phyloP scores from a whole-genome alignment of 2,888 invertebrate species.

The Clanis bilineata region DNA sequence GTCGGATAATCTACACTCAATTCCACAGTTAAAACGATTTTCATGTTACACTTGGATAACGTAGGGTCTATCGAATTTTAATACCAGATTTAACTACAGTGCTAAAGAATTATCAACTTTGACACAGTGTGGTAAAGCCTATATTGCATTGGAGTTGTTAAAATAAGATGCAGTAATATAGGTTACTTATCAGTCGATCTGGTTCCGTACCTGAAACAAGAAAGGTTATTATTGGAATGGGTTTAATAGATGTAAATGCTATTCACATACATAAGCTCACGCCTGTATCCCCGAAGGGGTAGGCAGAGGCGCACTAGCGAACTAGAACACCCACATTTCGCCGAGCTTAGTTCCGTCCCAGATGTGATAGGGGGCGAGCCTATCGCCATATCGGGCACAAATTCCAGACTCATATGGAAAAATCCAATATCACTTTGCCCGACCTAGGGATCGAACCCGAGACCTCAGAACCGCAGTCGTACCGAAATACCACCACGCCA shows the following conservation, averaged over 20 bases:
- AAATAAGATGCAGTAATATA: conserved; percentile 22
- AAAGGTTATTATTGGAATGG: conserved; percentile 16
- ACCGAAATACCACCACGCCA: no score
- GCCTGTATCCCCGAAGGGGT: no score
- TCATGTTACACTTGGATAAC: conserved; percentile 67
- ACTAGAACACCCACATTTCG: no score
- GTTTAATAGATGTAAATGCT: neutral
- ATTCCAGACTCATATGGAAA: no score
- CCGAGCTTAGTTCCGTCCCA: no score
- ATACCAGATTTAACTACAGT: conserved; percentile 65
- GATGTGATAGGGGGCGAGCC: no score
- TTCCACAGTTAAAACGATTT: conserved; percentile 70
- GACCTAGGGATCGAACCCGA: no score
- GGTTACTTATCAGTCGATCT: conserved; percentile 22
- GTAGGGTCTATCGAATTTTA: conserved; percentile 73
- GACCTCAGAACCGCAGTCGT: no score
- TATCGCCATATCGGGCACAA: no score
- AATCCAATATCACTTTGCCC: no score
- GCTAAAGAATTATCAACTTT: conserved; percentile 20
- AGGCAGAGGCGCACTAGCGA: no score
- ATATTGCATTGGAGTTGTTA: neutral
- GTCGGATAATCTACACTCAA: conserved; percentile 31
- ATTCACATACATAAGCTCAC: neutral
- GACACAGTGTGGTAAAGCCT: neutral
- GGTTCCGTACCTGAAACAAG: conserved; percentile 34